phyloP scores from a whole-genome alignment of 1,140 invertebrate species.

The Heliconius congener region DNA sequence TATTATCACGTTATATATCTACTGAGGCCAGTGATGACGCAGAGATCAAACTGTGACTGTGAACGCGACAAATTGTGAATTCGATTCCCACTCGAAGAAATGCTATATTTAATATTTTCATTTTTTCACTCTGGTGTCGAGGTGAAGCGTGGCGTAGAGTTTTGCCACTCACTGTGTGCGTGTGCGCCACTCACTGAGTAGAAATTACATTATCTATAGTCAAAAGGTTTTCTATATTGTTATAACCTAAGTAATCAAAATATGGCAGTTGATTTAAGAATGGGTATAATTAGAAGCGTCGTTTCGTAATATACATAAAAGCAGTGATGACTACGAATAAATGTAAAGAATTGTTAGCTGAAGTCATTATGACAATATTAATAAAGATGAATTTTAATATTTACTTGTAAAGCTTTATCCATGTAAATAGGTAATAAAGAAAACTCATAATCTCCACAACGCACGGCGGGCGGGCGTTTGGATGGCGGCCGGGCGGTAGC shows the following conservation, averaged over 20 bases:
- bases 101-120: too few species aligned
- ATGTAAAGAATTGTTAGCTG: background rate
- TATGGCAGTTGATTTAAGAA: background rate
- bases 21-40: background rate
- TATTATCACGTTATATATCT: background rate
- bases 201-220: too few species aligned
- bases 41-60: too few species aligned
- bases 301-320: background rate
- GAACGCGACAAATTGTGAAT: too few species aligned
- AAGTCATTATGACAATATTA: conserved; percentile 11
- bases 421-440: conserved; percentile 64
- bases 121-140: too few species aligned
- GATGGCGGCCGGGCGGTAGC: conserved; percentile 29
- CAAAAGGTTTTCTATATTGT: too few species aligned
- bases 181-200: too few species aligned
- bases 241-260: background rate
- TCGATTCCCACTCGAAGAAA: too few species aligned
- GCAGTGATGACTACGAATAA: background rate
- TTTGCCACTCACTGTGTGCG: too few species aligned
- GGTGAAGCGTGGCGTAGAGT: too few species aligned
- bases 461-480: background rate
- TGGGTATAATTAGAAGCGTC: background rate
- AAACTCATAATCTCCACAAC: conserved; percentile 54
- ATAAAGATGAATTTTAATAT: conserved; percentile 39
- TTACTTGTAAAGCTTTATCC: conserved; percentile 43